phyloP scores from a whole-genome alignment of 2,113 vertebrate genomes.

The Callospermophilus lateralis region DNA sequence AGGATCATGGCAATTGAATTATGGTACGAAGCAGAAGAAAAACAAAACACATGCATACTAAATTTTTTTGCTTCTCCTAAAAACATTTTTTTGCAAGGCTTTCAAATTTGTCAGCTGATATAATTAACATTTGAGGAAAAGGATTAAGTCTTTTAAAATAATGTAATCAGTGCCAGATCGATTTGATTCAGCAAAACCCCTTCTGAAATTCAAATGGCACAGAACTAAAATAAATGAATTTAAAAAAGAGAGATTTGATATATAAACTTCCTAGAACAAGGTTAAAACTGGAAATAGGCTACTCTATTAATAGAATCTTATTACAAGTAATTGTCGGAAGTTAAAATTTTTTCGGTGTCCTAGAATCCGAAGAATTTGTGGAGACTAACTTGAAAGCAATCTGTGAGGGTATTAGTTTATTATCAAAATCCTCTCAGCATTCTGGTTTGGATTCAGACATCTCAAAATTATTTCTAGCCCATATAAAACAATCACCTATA shows the following conservation, averaged over 20 bases:
- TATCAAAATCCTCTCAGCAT: background rate
- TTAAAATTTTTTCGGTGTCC: background rate
- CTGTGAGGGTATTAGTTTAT: background rate
- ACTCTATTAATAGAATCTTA: conserved; percentile 19
- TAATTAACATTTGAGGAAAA: background rate
- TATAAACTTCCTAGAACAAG: background rate
- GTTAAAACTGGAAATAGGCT: conserved; percentile 15
- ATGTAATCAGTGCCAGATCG: background rate
- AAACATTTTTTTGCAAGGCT: background rate
- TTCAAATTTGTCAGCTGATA: background rate
- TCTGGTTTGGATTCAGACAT: background rate
- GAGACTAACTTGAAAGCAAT: background rate
- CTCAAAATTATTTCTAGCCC: background rate
- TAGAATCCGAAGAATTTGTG: conserved; percentile 20
- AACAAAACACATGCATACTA: background rate
- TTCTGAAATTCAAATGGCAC: conserved; percentile 13
- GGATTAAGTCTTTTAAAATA: background rate
- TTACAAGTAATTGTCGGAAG: background rate
- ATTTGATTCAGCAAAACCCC: background rate
- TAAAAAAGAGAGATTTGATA: background rate
- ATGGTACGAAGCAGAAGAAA: conserved; percentile 8
- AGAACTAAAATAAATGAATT: conserved; percentile 5
- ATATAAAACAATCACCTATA: background rate
- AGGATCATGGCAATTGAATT: conserved; percentile 1
- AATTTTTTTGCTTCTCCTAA: background rate